Percentiles rank a stretch among this genome's conserved stretches.
Evolutionary conservation across 2,113 vertebrate species (phyloP).

Genomic region (Carlito syrichta): DNA sequence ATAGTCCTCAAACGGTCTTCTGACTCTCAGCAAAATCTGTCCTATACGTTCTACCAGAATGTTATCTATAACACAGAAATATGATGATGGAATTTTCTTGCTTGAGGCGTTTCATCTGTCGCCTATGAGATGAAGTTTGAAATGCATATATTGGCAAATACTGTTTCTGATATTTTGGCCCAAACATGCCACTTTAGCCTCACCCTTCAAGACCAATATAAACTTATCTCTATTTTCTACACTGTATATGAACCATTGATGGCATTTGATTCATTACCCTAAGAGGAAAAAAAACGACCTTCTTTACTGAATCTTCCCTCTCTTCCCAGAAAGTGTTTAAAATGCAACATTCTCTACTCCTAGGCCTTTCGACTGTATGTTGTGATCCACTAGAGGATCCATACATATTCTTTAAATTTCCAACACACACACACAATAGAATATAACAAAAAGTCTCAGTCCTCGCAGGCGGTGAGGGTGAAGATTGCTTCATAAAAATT

Average conservation of each 20-base stretch:
- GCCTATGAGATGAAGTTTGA: background rate
- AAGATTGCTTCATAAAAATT: background rate
- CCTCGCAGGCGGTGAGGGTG: background rate
- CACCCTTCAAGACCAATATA: background rate
- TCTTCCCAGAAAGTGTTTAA: background rate
- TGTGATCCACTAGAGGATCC: background rate
- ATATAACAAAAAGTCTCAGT: background rate
- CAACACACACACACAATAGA: background rate
- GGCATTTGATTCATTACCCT: background rate
- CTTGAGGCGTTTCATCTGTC: background rate
- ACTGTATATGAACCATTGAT: background rate
- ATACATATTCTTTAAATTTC: no score
- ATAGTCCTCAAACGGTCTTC: background rate
- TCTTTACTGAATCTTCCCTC: background rate
- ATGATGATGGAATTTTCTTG: background rate
- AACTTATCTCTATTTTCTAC: background rate
- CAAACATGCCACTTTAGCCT: background rate
- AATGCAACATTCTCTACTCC: background rate
- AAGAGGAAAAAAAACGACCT: background rate
- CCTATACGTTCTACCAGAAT: background rate
- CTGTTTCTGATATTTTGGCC: background rate
- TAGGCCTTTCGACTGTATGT: background rate
- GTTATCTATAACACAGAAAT: constrained; percentile 16
- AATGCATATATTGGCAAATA: background rate
- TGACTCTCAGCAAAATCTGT: constrained; percentile 4